Conservation (phyloP, 1,140 invertebrate genomes). For the Chionoecetes opilio region DNA sequence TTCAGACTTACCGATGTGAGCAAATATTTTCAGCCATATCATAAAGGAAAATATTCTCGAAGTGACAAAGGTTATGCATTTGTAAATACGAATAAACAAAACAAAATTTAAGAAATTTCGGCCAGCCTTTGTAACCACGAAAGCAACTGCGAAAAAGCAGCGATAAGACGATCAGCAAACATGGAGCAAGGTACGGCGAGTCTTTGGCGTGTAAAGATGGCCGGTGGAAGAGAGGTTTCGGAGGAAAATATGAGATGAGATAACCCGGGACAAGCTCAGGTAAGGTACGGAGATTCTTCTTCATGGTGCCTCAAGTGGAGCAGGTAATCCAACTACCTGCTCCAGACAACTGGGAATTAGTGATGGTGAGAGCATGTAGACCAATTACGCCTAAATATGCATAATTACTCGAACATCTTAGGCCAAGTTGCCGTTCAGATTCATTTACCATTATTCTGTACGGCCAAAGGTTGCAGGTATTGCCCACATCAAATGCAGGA, state of each 20-base stretch:
- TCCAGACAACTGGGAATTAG: slow-evolving; percentile 49
- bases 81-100: not conserved
- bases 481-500: slow-evolving; percentile 44
- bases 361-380: slow-evolving; percentile 25
- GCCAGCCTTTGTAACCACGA: not conserved
- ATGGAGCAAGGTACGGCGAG: not conserved
- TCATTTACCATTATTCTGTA: slow-evolving; percentile 43
- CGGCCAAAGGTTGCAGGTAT: slow-evolving; percentile 23
- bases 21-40: slow-evolving; percentile 1
- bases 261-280: slow-evolving; percentile 15
- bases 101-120: not conserved
- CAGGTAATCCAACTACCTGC: slow-evolving; percentile 18
- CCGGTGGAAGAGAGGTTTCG: not conserved
- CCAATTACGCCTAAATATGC: slow-evolving; percentile 55
- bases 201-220: slow-evolving; percentile 1
- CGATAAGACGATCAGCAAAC: slow-evolving; percentile 28
- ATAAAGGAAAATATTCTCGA: slow-evolving; percentile 6
- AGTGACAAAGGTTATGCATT: slow-evolving; percentile 16
- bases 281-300: not conserved
- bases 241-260: slow-evolving; percentile 29
- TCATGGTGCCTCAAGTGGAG: slow-evolving; percentile 6
- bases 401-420: slow-evolving; percentile 38
- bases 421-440: slow-evolving; percentile 40
- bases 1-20: not conserved
- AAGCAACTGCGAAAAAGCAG: not conserved